Percentiles rank a stretch among this genome's conserved stretches.
Conservation (phyloP, 2,888 invertebrate species). For the Drosophila imparisetae region DNA sequence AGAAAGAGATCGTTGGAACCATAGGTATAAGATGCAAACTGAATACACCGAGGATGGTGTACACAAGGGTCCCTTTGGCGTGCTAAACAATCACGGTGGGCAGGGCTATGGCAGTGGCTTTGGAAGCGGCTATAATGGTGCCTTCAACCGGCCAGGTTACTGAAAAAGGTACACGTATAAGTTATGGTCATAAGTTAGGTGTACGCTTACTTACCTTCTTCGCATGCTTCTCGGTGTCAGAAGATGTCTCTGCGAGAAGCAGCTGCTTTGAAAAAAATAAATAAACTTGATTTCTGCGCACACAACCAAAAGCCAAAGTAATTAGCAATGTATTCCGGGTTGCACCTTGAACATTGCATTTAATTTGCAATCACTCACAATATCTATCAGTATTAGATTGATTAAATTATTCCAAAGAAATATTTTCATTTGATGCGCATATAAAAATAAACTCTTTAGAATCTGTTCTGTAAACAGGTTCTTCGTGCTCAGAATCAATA, state of each 20-base stretch:
- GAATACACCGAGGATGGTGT: slow-evolving; percentile 68
- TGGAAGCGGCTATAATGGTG: slow-evolving; percentile 73
- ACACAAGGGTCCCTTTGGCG: slow-evolving; percentile 65
- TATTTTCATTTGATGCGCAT: too few relatives aligned
- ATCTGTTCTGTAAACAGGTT: too few relatives aligned
- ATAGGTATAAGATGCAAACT: slow-evolving; percentile 56
- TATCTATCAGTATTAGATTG: too few relatives aligned
- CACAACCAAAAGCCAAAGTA: slow-evolving; percentile 59
- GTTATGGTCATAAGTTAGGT: slow-evolving; percentile 49
- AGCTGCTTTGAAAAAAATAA: slow-evolving; percentile 41
- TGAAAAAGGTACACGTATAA: slow-evolving; percentile 18
- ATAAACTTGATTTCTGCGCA: slow-evolving; percentile 75
- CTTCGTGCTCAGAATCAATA: too few relatives aligned
- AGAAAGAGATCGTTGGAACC: slow-evolving; percentile 47
- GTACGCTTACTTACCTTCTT: slow-evolving; percentile 35
- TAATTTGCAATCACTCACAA: too few relatives aligned
- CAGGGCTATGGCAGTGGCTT: slow-evolving; percentile 70
- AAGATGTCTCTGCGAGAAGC: slow-evolving; percentile 18
- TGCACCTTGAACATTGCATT: slow-evolving; percentile 59
- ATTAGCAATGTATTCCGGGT: slow-evolving; percentile 68
- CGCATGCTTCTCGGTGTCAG: slow-evolving; percentile 18
- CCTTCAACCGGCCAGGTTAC: slow-evolving; percentile 57
- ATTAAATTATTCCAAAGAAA: too few relatives aligned
- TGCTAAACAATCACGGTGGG: slow-evolving; percentile 59
- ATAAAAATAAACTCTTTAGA: too few relatives aligned